Evolutionary conservation across 2,888 invertebrate species (phyloP).

Genomic region (Spodoptera littoralis): DNA sequence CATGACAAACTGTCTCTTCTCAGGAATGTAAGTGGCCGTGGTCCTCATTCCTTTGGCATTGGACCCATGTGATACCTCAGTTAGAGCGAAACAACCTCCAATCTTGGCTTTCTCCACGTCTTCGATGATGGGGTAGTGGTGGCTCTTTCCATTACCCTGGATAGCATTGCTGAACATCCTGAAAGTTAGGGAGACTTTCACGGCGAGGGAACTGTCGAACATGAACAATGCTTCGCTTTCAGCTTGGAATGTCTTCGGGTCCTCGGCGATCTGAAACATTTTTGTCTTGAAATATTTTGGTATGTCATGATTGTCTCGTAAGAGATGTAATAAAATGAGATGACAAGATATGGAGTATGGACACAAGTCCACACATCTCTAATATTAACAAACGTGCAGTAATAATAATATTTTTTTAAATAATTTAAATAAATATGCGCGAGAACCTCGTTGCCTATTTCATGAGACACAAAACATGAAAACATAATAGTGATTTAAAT

Average conservation of each 20-base stretch:
- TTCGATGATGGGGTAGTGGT: constrained; percentile 89
- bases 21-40: constrained; percentile 93
- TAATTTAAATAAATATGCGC: no score
- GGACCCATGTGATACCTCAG: constrained; percentile 97
- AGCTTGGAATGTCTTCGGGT: constrained; percentile 84
- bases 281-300: not conserved
- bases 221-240: constrained; percentile 88
- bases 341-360: no score
- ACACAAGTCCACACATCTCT: no score
- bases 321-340: no score
- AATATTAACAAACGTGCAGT: no score
- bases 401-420: no score
- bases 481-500: no score
- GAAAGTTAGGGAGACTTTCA: constrained; percentile 91
- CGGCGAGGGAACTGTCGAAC: constrained; percentile 90
- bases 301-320: not conserved
- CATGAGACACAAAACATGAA: no score
- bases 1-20: constrained; percentile 93
- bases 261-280: constrained; percentile 76
- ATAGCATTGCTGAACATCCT: constrained; percentile 91
- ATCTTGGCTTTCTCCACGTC: constrained; percentile 75
- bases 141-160: constrained; percentile 90
- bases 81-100: constrained; percentile 93
- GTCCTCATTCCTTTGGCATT: constrained; percentile 96
- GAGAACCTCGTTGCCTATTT: no score